Evolutionary conservation across 2,888 invertebrate species (phyloP).

Genomic region (Hypomecis punctinalis): DNA sequence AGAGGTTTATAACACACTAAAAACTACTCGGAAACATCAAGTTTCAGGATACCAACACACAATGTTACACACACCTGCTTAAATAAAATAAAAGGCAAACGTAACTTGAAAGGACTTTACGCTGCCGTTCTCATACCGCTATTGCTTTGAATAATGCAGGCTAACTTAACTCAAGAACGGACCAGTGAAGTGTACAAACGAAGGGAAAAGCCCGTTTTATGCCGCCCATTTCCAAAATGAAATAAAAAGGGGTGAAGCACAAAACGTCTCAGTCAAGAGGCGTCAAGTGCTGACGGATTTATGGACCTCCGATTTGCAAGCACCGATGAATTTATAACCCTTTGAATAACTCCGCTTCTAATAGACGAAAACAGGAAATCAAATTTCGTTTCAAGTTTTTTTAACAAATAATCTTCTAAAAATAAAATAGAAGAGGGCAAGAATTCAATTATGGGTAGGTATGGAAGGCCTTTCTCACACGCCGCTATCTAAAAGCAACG

Average conservation of each 20-base stretch:
- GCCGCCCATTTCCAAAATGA: conserved; percentile 23
- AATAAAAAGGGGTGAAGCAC: conserved; percentile 29
- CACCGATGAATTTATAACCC: conserved; percentile 25
- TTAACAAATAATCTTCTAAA: background rate
- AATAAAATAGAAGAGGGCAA: background rate
- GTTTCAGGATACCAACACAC: conserved; percentile 7
- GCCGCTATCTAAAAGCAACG: no score
- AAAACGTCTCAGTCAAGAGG: conserved; percentile 27
- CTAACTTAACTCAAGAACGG: conserved; percentile 19
- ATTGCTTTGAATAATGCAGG: conserved; percentile 25
- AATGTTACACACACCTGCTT: conserved; percentile 1
- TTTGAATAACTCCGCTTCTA: conserved; percentile 19
- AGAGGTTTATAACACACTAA: background rate
- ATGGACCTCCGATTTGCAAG: conserved; percentile 23
- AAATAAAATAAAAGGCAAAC: conserved; percentile 14
- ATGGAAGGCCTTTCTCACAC: background rate
- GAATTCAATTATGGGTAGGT: background rate
- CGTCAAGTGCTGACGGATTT: conserved; percentile 29
- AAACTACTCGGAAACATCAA: conserved; percentile 1
- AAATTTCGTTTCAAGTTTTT: background rate
- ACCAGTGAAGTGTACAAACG: conserved; percentile 17
- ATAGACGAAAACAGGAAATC: conserved; percentile 8
- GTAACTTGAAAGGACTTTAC: conserved; percentile 11
- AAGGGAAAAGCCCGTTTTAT: conserved; percentile 20
- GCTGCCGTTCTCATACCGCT: conserved; percentile 7